These are phyloP conservation scores for Alca torda DNA, from an alignment of 2,797 vertebrate species.

Conservation along the genomic window DNA sequence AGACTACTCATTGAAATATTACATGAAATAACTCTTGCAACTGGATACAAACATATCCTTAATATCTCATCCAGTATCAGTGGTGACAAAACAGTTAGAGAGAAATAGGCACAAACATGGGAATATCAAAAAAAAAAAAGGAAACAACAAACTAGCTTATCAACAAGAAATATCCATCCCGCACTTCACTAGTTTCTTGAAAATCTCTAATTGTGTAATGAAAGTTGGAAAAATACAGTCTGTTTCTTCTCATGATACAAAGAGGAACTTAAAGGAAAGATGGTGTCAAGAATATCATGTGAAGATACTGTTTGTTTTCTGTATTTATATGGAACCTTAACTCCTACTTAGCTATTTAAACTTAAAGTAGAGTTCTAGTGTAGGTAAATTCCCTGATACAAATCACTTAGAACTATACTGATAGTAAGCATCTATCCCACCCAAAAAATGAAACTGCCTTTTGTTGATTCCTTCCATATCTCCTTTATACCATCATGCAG, in stretches of 20 bases:
- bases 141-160: background rate
- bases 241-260: background rate
- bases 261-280: background rate
- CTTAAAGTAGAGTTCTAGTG: background rate
- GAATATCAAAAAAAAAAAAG: background rate
- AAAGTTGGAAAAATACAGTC: background rate
- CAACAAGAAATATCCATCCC: background rate
- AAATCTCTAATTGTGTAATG: background rate
- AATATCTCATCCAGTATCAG: background rate
- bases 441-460: background rate
- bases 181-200: background rate
- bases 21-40: background rate
- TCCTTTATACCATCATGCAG: background rate
- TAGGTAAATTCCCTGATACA: background rate
- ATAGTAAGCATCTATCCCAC: background rate
- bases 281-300: background rate
- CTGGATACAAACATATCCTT: background rate
- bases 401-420: background rate
- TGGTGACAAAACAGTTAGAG: background rate
- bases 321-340: background rate
- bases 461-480: background rate
- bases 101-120: background rate
- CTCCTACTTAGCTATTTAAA: background rate
- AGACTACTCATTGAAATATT: background rate
- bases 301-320: background rate